Evolutionary conservation across 2,113 vertebrate species (phyloP), one percentile per base, ranked within the genome.

Genomic region (Ochotona curzoniae): DNA sequence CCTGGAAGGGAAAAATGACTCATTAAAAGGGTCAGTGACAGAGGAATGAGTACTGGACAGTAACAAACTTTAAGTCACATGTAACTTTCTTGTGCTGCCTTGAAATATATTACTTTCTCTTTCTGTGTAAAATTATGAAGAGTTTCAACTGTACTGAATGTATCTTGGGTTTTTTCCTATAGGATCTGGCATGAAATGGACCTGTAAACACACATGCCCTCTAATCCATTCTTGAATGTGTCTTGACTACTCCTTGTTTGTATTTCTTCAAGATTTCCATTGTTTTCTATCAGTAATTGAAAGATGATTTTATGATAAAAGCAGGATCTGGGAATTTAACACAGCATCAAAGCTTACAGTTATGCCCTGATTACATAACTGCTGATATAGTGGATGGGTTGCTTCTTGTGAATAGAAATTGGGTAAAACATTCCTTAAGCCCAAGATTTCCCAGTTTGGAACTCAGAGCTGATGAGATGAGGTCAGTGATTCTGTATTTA

Each of bases 381-480:
- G 18, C 20, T 61, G 88, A 93, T 89, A 70, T 87, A 84, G 60
- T 76, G 30, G 66, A 83, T 75, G 17, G 44, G 44, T 61, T 95
- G 84, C 13, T 94, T 89, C 79, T 26, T 51, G 15, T 54, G 80
- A 73, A 80, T 93, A 84, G 25, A 93, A 54, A 91, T 91, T 95
- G 63, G n/a, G 75, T 92, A 91, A 81, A 78, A 86, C 35, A 66
- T 83, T 91, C 26, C 51, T 71, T 64, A 83, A 63, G 71, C 86
- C 63, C 83, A 92, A 93, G 89, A 73, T 90, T 90, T 69, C 60
- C 38, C 75, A 63, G 1, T 13, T 57, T 91, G 74, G 69, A 91
- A 81, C 28, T 78, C 80, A 92, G 90, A 94, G 79, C 11, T 90
- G 61, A 60, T 66, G 47, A 83, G 70, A 35, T n/a, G 75, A 83